Evolutionary conservation across 2,113 vertebrate genomes (phyloP).

Genomic region (Galbula dea): DNA sequence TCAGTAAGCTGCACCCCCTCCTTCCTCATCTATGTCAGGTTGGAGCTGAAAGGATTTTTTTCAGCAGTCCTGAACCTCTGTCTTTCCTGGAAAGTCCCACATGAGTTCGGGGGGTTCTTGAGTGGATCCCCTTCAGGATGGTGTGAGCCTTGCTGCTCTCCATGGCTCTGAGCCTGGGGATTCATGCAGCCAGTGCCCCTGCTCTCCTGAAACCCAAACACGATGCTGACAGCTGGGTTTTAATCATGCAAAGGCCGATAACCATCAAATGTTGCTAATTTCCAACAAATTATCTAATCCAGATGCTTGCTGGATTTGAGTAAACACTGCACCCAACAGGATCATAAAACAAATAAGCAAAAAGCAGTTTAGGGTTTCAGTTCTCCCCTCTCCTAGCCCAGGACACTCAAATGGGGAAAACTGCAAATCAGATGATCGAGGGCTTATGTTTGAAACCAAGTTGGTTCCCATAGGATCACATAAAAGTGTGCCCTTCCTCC

Average conservation of each 20-base stretch:
- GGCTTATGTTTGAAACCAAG: constrained; percentile 84
- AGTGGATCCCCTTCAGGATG: accelerated
- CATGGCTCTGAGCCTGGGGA: not conserved
- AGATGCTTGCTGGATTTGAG: constrained; percentile 89
- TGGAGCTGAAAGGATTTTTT: not conserved
- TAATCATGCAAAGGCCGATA: constrained; percentile 83
- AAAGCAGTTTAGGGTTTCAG: constrained; percentile 90
- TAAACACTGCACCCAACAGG: constrained; percentile 89
- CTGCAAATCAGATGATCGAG: constrained; percentile 89
- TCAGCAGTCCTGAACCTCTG: not conserved
- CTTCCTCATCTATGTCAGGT: not conserved
- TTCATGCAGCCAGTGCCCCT: not conserved
- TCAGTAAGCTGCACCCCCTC: not conserved
- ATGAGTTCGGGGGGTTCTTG: not conserved
- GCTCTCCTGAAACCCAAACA: constrained; percentile 3
- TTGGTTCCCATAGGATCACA: not conserved
- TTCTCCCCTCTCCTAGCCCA: constrained; percentile 76
- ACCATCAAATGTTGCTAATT: constrained; percentile 86
- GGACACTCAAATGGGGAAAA: constrained; percentile 77
- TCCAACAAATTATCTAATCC: constrained; percentile 98
- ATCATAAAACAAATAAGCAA: constrained; percentile 97
- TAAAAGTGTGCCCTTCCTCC: accelerated
- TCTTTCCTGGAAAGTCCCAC: not conserved
- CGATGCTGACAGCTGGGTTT: constrained; percentile 51
- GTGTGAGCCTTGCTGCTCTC: not conserved